Conservation (phyloP, 2,113 vertebrate genomes). For the Ictidomys tridecemlineatus region DNA sequence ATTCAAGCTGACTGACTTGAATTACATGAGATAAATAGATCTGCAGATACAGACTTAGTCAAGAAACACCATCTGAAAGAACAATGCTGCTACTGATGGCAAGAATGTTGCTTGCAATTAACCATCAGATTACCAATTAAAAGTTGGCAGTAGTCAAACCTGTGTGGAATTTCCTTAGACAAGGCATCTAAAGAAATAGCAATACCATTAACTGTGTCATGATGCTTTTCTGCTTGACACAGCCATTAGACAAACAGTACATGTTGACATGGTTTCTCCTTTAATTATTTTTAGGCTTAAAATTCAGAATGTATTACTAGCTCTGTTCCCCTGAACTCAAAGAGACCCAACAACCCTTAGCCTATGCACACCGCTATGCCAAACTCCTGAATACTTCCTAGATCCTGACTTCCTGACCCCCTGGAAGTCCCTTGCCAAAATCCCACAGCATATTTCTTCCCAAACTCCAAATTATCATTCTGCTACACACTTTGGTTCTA, state of each 20-base stretch:
- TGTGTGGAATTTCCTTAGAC: not conserved
- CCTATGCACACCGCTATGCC: not conserved
- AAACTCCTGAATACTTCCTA: not conserved
- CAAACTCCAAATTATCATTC: conserved; percentile 23
- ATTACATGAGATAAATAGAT: conserved; percentile 14
- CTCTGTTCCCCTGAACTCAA: not conserved
- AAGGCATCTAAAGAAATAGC: not conserved
- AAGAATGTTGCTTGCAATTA: conserved; percentile 37
- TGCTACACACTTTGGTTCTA: not conserved
- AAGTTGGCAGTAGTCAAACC: not conserved
- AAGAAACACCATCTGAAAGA: conserved; percentile 21
- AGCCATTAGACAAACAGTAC: not conserved
- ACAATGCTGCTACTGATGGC: not conserved
- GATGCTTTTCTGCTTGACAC: not conserved
- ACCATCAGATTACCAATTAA: not conserved
- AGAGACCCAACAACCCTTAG: not conserved
- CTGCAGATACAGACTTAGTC: not conserved
- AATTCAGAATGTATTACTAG: conserved; percentile 5
- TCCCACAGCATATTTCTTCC: not conserved
- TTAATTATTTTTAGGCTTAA: conserved; percentile 53
- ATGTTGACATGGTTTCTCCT: not conserved
- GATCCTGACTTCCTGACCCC: conserved; percentile 8
- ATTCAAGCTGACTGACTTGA: not conserved
- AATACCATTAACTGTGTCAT: not conserved
- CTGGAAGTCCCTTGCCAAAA: not conserved